phyloP scores from a whole-genome alignment of 2,113 vertebrate genomes.

The Chaetorhynchus papuensis region DNA sequence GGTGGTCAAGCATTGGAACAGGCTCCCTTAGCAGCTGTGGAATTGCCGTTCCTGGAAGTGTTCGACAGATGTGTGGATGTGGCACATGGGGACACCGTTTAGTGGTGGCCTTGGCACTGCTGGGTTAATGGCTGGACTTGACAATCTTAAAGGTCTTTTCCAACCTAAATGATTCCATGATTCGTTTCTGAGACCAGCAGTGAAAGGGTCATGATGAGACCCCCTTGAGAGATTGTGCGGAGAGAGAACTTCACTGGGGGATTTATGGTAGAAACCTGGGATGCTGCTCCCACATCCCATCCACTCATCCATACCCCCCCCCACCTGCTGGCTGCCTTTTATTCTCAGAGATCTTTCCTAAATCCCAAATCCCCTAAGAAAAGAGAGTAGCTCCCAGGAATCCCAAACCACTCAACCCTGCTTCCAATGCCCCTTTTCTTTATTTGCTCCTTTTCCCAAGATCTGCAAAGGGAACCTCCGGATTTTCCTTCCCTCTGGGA shows the following conservation, averaged over 20 bases:
- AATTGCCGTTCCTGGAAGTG: not conserved
- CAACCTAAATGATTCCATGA: not conserved
- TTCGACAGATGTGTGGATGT: not conserved
- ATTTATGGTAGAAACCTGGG: not conserved
- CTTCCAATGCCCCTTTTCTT: not conserved
- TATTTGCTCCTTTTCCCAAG: not conserved
- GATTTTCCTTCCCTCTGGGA: not conserved
- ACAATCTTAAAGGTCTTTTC: not conserved
- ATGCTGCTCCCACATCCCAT: not conserved
- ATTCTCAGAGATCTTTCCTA: not conserved
- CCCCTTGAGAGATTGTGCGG: not conserved
- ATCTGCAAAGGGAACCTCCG: not conserved
- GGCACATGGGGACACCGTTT: not conserved
- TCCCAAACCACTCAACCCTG: not conserved
- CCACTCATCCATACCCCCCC: accelerated
- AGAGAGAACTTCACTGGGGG: not conserved
- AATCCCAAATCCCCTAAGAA: not conserved
- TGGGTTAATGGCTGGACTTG: not conserved
- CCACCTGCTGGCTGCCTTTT: not conserved
- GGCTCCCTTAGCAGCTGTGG: not conserved
- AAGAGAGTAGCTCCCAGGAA: not conserved
- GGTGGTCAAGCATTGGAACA: not conserved
- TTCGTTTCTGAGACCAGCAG: not conserved
- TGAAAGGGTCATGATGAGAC: not conserved
- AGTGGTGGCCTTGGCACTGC: not conserved